These are phyloP conservation scores for Neelides sp. DNA, from an alignment of 1,140 invertebrate species.

Conservation along the genomic window DNA sequence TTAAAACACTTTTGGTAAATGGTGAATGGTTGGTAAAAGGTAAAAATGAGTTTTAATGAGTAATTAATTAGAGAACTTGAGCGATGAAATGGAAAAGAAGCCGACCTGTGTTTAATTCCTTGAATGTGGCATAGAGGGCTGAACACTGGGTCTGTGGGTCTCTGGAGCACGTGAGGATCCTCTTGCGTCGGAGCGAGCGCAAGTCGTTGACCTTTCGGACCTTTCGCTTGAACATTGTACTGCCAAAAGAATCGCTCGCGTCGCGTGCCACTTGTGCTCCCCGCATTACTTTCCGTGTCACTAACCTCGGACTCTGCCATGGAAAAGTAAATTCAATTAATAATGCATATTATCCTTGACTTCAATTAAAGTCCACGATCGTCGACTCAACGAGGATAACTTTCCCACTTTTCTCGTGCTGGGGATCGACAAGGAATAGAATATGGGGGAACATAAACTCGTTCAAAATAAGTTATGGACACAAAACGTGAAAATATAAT, in stretches of 20 bases:
- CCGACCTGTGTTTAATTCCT: constrained; percentile 79
- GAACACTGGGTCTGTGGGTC: constrained; percentile 83
- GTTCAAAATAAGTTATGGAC: no score
- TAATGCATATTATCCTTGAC: no score
- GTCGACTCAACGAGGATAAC: no score
- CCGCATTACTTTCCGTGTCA: constrained; percentile 30
- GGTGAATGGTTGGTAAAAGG: not conserved
- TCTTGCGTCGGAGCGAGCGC: constrained; percentile 57
- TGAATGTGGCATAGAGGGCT: constrained; percentile 74
- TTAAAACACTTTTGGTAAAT: no score
- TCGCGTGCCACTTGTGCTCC: constrained; percentile 20
- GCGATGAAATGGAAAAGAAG: no score
- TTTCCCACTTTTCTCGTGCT: no score
- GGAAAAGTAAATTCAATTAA: constrained; percentile 21
- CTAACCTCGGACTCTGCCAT: constrained; percentile 29
- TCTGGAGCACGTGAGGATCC: constrained; percentile 83
- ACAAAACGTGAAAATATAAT: not conserved
- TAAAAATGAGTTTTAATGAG: constrained; percentile 18
- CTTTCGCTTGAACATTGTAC: constrained; percentile 96
- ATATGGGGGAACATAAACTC: not conserved
- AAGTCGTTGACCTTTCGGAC: constrained; percentile 81
- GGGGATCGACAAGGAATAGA: no score
- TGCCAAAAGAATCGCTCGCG: constrained; percentile 88
- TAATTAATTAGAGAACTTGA: no score
- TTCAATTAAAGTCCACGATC: no score